Conservation (phyloP, 2,797 vertebrate genomes). For the Halcyon badia region DNA sequence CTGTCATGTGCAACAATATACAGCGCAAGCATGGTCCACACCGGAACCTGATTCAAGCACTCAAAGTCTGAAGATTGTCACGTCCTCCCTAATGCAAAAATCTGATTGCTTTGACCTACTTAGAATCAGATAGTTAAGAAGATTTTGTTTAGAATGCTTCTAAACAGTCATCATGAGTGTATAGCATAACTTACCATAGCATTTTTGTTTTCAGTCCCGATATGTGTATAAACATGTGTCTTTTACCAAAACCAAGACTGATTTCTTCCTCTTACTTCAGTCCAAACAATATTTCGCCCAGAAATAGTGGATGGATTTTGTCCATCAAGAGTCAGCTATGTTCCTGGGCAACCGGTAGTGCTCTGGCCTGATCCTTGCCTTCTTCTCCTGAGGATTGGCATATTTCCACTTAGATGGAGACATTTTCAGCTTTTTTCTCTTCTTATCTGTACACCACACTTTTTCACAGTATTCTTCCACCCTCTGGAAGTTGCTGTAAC, state of each 20-base stretch:
- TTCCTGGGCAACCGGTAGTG: slow-evolving; percentile 91
- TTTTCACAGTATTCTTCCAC: slow-evolving; percentile 98
- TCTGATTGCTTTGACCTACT: not conserved
- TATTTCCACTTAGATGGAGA: slow-evolving; percentile 89
- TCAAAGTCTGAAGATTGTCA: slow-evolving; percentile 65
- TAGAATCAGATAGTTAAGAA: slow-evolving; percentile 31
- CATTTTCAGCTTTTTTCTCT: slow-evolving; percentile 90
- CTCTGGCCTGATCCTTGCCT: slow-evolving; percentile 81
- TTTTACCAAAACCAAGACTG: slow-evolving; percentile 32
- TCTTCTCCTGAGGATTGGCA: slow-evolving; percentile 84
- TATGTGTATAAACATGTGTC: slow-evolving; percentile 66
- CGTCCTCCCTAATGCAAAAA: slow-evolving; percentile 11
- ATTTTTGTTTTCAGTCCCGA: slow-evolving; percentile 39
- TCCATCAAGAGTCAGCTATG: slow-evolving; percentile 83
- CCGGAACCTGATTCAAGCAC: slow-evolving; percentile 49
- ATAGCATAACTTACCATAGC: slow-evolving; percentile 73
- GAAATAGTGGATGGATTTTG: not conserved
- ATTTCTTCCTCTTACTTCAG: slow-evolving; percentile 17
- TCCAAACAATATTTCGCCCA: slow-evolving; percentile 43
- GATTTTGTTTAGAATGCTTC: slow-evolving; percentile 53
- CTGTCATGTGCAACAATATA: slow-evolving; percentile 49
- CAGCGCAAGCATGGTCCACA: slow-evolving; percentile 26
- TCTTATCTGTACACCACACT: slow-evolving; percentile 95
- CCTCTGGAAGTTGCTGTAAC: slow-evolving; percentile 93
- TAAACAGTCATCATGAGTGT: slow-evolving; percentile 48